Conservation (phyloP, 1,140 invertebrate genomes). For the Drosophila athabasca region DNA sequence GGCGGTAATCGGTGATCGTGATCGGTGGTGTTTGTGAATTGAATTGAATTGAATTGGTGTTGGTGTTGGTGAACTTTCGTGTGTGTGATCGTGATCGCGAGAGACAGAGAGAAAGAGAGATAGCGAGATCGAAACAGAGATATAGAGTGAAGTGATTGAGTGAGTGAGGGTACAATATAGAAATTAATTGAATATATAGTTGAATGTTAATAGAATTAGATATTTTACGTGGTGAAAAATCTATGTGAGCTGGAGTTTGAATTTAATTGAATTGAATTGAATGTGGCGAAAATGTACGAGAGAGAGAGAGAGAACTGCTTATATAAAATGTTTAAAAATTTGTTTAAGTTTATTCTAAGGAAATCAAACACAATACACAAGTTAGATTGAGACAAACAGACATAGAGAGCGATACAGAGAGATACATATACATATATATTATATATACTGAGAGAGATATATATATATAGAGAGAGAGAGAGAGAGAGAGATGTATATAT, state of each 20-base stretch:
- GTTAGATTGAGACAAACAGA: constrained; percentile 72
- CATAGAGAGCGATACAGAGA: constrained; percentile 47
- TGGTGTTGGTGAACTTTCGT: constrained; percentile 35
- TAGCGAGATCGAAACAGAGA: constrained; percentile 49
- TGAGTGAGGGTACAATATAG: constrained; percentile 54
- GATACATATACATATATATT: constrained; percentile 47
- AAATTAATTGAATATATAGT: constrained; percentile 50
- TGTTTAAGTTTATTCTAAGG: constrained; percentile 61
- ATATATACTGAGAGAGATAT: constrained; percentile 28
- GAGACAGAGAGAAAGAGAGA: constrained; percentile 52
- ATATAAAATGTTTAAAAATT: constrained; percentile 60
- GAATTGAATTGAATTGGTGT: constrained; percentile 13
- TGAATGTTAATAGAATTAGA: constrained; percentile 41
- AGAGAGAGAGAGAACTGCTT: constrained; percentile 63
- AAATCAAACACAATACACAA: constrained; percentile 72
- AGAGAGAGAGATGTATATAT: constrained; percentile 17
- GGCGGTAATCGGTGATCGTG: constrained; percentile 22
- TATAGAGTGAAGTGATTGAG: constrained; percentile 54
- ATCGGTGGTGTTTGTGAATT: constrained; percentile 38
- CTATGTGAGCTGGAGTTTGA: constrained; percentile 24
- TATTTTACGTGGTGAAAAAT: constrained; percentile 29
- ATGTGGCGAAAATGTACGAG: constrained; percentile 56
- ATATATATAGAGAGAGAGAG: constrained; percentile 36
- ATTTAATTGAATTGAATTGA: constrained; percentile 31
- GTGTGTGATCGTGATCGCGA: constrained; percentile 26